Evolutionary conservation across 2,113 vertebrate genomes (phyloP).

Genomic region (Oxyura jamaicensis): DNA sequence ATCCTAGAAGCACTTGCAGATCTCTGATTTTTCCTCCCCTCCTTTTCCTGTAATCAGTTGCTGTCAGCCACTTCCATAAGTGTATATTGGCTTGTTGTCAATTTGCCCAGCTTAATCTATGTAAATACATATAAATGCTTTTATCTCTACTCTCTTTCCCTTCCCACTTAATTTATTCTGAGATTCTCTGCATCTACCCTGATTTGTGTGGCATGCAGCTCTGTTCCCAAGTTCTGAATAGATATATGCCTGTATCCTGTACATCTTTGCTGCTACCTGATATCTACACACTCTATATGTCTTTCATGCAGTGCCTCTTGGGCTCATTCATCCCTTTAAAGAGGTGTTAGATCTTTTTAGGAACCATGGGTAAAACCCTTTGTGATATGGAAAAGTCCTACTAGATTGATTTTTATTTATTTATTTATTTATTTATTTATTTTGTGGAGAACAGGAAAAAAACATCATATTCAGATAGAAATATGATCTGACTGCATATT

Average conservation of each 20-base stretch:
- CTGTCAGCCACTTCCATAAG: neutral
- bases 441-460: neutral
- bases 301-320: neutral
- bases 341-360: neutral
- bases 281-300: neutral
- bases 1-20: neutral
- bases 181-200: neutral
- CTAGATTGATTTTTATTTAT: neutral
- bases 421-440: too few species aligned
- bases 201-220: neutral
- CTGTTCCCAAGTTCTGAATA: neutral
- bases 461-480: neutral
- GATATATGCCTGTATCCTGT: neutral
- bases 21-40: neutral
- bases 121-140: slow-evolving; percentile 40
- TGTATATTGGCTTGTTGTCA: slow-evolving; percentile 4
- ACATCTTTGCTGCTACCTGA: neutral
- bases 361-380: neutral
- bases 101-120: slow-evolving; percentile 33
- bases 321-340: neutral
- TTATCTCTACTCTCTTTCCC: neutral
- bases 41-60: slow-evolving; percentile 20
- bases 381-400: neutral
- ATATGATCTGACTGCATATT: neutral
- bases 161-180: slow-evolving; percentile 4